Percentiles rank a stretch among this genome's conserved stretches.
Conservation (phyloP, 2,888 invertebrate genomes). For the Pollenia angustigena region DNA sequence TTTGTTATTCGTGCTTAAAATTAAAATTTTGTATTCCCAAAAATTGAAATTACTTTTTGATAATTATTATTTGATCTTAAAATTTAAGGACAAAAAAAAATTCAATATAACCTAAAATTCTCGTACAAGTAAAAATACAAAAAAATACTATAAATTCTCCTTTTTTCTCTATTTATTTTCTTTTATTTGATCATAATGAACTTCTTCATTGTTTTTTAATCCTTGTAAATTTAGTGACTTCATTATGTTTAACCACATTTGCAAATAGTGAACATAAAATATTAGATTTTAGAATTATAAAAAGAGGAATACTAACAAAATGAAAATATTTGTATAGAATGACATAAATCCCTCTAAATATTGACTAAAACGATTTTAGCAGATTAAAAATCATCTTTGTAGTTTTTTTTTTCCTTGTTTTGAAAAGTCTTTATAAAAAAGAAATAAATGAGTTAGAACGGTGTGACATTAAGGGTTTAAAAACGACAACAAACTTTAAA, state of each 20-base stretch:
- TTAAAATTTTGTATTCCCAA: no score
- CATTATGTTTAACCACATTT: conserved; percentile 71
- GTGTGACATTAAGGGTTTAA: conserved; percentile 69
- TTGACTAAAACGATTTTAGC: conserved; percentile 84
- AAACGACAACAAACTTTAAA: conserved; percentile 38
- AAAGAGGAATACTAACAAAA: conserved; percentile 42
- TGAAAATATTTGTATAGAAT: conserved; percentile 75
- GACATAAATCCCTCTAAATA: conserved; percentile 84
- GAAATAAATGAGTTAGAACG: conserved; percentile 77
- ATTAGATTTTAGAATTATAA: conserved; percentile 39
- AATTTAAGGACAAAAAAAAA: no score
- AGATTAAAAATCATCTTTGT: conserved; percentile 82
- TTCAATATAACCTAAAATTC: no score
- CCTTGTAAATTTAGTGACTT: conserved; percentile 71
- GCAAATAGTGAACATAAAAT: conserved; percentile 62
- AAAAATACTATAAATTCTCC: no score
- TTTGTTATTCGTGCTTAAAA: no score
- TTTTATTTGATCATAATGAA: not conserved
- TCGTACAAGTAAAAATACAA: no score
- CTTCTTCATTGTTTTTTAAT: conserved; percentile 30
- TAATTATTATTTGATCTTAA: no score
- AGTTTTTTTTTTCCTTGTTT: conserved; percentile 67
- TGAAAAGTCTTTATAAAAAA: conserved; percentile 28
- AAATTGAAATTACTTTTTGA: no score
- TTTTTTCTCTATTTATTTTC: not conserved